Percentiles rank a stretch among this genome's conserved stretches.
These are phyloP conservation scores for Pterostichus madidus DNA, from an alignment of 2,888 invertebrate genomes.

Conservation along the genomic window DNA sequence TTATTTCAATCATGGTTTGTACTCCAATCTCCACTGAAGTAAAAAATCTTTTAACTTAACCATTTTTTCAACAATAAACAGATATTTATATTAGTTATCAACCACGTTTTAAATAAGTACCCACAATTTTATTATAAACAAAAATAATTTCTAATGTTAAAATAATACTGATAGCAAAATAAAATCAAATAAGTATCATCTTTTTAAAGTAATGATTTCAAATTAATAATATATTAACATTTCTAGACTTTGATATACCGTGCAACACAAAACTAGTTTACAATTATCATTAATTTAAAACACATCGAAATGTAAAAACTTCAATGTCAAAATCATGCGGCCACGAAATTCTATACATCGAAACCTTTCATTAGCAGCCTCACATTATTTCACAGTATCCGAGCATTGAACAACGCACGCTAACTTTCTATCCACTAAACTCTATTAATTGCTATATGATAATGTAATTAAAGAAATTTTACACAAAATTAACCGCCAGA, in stretches of 20 bases:
- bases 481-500: conserved; percentile 39
- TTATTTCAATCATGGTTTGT: too few relatives aligned
- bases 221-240: neutral
- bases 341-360: conserved; percentile 11
- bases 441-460: conserved; percentile 36
- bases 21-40: too few relatives aligned
- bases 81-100: too few relatives aligned
- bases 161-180: too few relatives aligned
- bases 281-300: neutral
- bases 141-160: neutral
- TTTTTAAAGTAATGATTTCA: neutral
- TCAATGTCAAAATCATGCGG: conserved; percentile 6
- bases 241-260: too few relatives aligned
- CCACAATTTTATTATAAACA: too few relatives aligned
- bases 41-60: too few relatives aligned
- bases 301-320: conserved; percentile 5
- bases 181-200: neutral
- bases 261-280: too few relatives aligned
- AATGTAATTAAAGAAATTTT: conserved; percentile 54
- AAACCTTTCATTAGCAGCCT: conserved; percentile 29
- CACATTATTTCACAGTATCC: conserved; percentile 10
- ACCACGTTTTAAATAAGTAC: too few relatives aligned
- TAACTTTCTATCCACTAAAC: conserved; percentile 40
- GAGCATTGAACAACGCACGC: conserved; percentile 1
- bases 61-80: too few relatives aligned